Evolutionary conservation across 2,797 vertebrate genomes (phyloP).

Genomic region (Erpetoichthys calabaricus): DNA sequence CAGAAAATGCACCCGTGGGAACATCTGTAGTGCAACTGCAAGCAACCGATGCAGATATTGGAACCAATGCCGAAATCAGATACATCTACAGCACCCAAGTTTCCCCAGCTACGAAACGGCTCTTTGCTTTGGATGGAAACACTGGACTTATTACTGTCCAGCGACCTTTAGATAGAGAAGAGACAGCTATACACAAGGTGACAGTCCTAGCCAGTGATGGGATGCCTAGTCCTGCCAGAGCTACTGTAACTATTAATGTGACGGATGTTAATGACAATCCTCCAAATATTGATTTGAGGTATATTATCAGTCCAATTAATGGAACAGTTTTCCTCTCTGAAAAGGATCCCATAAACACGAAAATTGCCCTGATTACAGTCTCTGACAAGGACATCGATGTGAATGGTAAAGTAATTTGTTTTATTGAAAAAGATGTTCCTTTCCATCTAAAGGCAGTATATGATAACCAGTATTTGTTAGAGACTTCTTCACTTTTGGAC

Average conservation of each 20-base stretch:
- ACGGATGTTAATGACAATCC: constrained; percentile 98
- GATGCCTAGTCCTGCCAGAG: constrained; percentile 87
- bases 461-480: constrained; percentile 94
- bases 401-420: constrained; percentile 97
- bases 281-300: constrained; percentile 95
- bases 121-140: constrained; percentile 89
- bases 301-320: constrained; percentile 97
- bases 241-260: constrained; percentile 90
- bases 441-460: constrained; percentile 97
- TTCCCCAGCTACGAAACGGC: constrained; percentile 81
- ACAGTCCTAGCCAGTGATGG: constrained; percentile 93
- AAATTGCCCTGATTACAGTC: constrained; percentile 96
- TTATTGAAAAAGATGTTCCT: constrained; percentile 95
- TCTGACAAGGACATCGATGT: constrained; percentile 98
- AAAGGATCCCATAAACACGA: constrained; percentile 96
- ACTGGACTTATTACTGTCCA: constrained; percentile 92
- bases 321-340: constrained; percentile 96
- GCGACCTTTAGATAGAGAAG: constrained; percentile 85
- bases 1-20: constrained; percentile 82
- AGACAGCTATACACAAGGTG: constrained; percentile 91
- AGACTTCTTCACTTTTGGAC: constrained; percentile 91
- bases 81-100: constrained; percentile 95
- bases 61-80: constrained; percentile 87
- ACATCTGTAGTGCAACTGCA: constrained; percentile 92
- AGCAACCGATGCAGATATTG: constrained; percentile 91